phyloP scores from a whole-genome alignment of 2,797 vertebrate genomes.

The Limosa lapponica region DNA sequence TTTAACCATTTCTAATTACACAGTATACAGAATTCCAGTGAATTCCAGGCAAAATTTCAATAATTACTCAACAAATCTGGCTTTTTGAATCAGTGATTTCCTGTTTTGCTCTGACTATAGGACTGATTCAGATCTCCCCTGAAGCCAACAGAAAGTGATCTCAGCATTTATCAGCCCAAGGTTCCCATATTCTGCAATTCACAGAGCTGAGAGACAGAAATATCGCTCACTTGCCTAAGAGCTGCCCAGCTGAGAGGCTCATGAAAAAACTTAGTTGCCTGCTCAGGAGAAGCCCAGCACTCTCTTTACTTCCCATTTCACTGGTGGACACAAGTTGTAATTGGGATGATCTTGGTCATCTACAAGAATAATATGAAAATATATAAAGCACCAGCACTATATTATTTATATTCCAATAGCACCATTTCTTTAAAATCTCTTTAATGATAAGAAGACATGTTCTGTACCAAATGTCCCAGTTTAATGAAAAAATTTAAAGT shows the following conservation, averaged over 20 bases:
- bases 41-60: slow-evolving; percentile 40
- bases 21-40: not conserved
- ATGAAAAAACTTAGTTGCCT: not conserved
- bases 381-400: not conserved
- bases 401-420: not conserved
- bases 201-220: slow-evolving; percentile 20
- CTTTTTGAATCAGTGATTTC: slow-evolving; percentile 58
- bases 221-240: not conserved
- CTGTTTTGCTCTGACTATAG: slow-evolving; percentile 57
- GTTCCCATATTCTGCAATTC: not conserved
- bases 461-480: not conserved
- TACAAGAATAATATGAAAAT: not conserved
- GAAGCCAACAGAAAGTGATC: not conserved
- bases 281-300: not conserved
- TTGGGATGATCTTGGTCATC: not conserved
- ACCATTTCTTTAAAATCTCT: not conserved
- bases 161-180: not conserved
- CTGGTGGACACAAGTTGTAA: not conserved
- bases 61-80: slow-evolving; percentile 54
- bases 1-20: slow-evolving; percentile 61
- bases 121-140: not conserved
- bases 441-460: not conserved
- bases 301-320: not conserved
- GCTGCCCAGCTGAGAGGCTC: not conserved
- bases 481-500: rapidly evolving